phyloP scores from a whole-genome alignment of 2,113 vertebrate species.

The Paradisaea rubra region DNA sequence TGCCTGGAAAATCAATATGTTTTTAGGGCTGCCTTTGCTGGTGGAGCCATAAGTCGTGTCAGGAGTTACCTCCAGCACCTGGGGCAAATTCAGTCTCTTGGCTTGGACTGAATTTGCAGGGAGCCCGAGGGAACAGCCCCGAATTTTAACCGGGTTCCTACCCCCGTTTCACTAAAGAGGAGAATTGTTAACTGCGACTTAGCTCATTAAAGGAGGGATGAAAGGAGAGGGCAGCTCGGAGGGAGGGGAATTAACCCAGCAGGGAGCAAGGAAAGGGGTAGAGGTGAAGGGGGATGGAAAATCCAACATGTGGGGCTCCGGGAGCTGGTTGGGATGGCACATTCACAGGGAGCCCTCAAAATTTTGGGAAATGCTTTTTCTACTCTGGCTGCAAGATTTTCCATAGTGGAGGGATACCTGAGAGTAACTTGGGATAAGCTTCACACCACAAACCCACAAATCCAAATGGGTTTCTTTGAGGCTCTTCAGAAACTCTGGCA shows the following conservation, averaged over 20 bases:
- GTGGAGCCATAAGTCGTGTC: neutral
- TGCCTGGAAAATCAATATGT: neutral
- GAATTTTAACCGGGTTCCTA: neutral
- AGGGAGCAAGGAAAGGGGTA: neutral
- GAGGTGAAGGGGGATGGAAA: neutral
- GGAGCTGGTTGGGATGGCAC: neutral
- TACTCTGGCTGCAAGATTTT: neutral
- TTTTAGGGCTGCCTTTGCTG: neutral
- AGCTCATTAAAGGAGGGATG: conserved; percentile 13
- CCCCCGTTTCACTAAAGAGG: neutral
- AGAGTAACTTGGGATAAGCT: neutral
- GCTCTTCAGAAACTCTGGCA: neutral
- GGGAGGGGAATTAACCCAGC: neutral
- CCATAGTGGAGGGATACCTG: neutral
- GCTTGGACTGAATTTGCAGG: neutral
- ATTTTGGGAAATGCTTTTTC: neutral
- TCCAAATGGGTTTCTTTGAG: neutral
- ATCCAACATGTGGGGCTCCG: neutral
- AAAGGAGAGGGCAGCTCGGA: conserved; percentile 7
- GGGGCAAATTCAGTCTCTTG: neutral
- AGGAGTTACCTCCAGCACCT: neutral
- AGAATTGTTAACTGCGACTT: neutral
- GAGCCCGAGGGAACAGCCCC: neutral
- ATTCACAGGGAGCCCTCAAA: neutral
- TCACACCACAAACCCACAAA: neutral